Evolutionary conservation across 2,888 invertebrate species (phyloP).

Genomic region (Pecten maximus): DNA sequence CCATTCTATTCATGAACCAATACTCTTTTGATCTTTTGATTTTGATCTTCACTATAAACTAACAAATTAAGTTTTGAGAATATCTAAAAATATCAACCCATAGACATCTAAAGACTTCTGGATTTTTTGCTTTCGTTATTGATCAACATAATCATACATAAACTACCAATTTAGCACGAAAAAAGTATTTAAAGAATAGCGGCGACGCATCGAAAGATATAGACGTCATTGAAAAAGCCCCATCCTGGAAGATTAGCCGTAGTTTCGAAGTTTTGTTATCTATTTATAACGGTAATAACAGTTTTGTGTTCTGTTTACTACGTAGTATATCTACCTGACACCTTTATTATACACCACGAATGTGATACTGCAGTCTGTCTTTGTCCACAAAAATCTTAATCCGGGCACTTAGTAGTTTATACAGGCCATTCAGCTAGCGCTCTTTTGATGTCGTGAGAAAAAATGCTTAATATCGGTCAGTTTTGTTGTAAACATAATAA

Average conservation of each 20-base stretch:
- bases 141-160: too few relatives aligned
- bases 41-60: too few relatives aligned
- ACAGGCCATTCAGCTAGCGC: not conserved
- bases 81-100: too few relatives aligned
- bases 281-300: not conserved
- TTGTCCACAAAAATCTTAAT: not conserved
- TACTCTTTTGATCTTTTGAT: too few relatives aligned
- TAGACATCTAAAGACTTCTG: too few relatives aligned
- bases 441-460: slow-evolving; percentile 18
- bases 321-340: not conserved
- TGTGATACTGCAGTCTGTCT: not conserved
- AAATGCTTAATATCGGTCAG: not conserved
- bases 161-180: too few relatives aligned
- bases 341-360: not conserved
- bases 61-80: too few relatives aligned
- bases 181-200: too few relatives aligned
- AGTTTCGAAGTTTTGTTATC: not conserved
- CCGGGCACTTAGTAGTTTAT: not conserved
- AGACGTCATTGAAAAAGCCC: not conserved
- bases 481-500: not conserved
- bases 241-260: not conserved
- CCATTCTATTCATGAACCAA: too few relatives aligned
- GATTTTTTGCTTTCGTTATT: too few relatives aligned
- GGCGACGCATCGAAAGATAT: not conserved
- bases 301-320: not conserved